Evolutionary conservation across 2,113 vertebrate species (phyloP).

Genomic region (Sebastes schlegelii): DNA sequence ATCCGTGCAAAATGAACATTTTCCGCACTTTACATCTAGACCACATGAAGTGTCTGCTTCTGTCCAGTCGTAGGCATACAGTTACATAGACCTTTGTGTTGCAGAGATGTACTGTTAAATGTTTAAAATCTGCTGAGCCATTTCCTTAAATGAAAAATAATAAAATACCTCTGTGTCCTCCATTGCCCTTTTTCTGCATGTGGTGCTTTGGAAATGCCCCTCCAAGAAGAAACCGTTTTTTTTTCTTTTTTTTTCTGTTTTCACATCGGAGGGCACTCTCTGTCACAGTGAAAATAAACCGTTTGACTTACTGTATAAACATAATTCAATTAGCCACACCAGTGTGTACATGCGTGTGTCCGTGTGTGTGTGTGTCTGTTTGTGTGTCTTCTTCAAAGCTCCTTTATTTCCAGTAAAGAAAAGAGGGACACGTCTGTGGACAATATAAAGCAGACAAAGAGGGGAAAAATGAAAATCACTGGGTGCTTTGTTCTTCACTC

Average conservation of each 20-base stretch:
- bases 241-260: neutral
- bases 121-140: constrained; percentile 25
- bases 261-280: constrained; percentile 12
- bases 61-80: neutral
- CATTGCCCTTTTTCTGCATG: neutral
- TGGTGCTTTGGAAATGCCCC: neutral
- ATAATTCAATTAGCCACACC: constrained; percentile 71
- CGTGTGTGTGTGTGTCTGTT: constrained; percentile 23
- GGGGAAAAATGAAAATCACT: constrained; percentile 81
- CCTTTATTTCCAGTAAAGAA: constrained; percentile 72
- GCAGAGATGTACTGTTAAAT: constrained; percentile 14
- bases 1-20: constrained; percentile 54
- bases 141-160: constrained; percentile 9
- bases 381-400: constrained; percentile 57
- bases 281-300: constrained; percentile 41
- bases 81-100: constrained; percentile 19
- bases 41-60: constrained; percentile 26
- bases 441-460: constrained; percentile 80
- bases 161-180: constrained; percentile 16
- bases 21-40: constrained; percentile 36
- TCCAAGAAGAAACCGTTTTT: neutral
- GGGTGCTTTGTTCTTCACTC: constrained; percentile 83
- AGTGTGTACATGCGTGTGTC: constrained; percentile 34
- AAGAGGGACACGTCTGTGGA: constrained; percentile 75
- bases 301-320: constrained; percentile 68